A percentile compares a stretch with the other conserved stretches of the same genome.
Conservation (phyloP, 2,797 vertebrate genomes). For the Crenichthys baileyi region DNA sequence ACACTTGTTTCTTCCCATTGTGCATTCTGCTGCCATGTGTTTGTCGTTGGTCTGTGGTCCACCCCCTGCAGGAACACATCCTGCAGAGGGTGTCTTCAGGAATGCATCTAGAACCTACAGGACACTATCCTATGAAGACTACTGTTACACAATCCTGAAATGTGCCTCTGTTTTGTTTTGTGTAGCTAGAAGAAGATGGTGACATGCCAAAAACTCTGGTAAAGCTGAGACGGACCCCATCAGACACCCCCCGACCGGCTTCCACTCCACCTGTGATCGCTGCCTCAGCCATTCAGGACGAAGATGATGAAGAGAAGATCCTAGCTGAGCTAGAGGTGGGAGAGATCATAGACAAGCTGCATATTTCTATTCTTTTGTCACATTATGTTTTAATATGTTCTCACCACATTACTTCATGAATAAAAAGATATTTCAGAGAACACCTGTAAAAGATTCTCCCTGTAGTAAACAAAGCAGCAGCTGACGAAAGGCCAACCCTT, state of each 20-base stretch:
- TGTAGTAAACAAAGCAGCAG: slow-evolving; percentile 55
- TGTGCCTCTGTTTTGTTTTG: neutral
- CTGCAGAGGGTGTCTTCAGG: neutral
- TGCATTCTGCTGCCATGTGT: no score
- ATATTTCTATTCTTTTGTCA: neutral
- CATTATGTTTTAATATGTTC: slow-evolving; percentile 45
- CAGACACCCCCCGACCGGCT: slow-evolving; percentile 88
- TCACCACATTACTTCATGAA: slow-evolving; percentile 32
- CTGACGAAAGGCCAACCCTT: slow-evolving; percentile 50
- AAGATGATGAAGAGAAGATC: slow-evolving; percentile 91
- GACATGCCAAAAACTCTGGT: slow-evolving; percentile 88
- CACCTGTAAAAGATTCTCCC: slow-evolving; percentile 59
- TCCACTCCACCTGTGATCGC: slow-evolving; percentile 92
- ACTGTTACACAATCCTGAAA: neutral
- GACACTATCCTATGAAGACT: neutral
- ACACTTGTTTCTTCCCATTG: neutral
- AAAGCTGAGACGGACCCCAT: slow-evolving; percentile 89
- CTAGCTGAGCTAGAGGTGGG: slow-evolving; percentile 92
- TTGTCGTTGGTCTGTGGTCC: no score
- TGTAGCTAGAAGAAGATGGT: slow-evolving; percentile 88
- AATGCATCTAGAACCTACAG: neutral
- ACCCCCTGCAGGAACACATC: neutral
- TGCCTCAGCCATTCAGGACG: slow-evolving; percentile 87
- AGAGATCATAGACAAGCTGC: neutral
- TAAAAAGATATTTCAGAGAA: slow-evolving; percentile 80